Percentiles rank a stretch among this genome's conserved stretches.
These are phyloP conservation scores for Carterocephalus palaemon DNA, from an alignment of 2,888 invertebrate genomes.

Conservation along the genomic window DNA sequence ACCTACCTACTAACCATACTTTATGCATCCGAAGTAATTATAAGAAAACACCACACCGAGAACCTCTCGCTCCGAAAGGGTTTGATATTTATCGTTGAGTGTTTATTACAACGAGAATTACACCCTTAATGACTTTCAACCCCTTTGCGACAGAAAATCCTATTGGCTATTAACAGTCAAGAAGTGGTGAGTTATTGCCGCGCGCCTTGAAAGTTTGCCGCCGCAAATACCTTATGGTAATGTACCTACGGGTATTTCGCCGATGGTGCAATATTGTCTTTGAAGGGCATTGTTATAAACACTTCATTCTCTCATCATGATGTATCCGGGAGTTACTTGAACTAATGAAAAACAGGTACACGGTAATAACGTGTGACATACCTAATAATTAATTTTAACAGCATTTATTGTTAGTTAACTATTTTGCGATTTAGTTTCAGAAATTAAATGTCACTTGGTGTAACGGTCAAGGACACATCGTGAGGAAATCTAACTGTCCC, in stretches of 20 bases:
- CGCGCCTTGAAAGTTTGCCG: slow-evolving; percentile 41
- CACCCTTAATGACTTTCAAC: slow-evolving; percentile 76
- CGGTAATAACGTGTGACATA: no score
- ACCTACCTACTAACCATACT: slow-evolving; percentile 1
- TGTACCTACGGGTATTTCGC: slow-evolving; percentile 36
- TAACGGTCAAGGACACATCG: no score
- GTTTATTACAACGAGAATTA: slow-evolving; percentile 78
- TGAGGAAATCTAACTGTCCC: no score
- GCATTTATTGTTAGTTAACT: no score
- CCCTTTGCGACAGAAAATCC: slow-evolving; percentile 68
- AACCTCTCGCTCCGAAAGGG: slow-evolving; percentile 44
- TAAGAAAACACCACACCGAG: slow-evolving; percentile 13
- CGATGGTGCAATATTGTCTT: no score
- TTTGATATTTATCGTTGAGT: slow-evolving; percentile 73
- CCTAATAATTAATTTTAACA: no score
- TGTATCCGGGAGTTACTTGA: no score
- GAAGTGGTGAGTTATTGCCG: slow-evolving; percentile 67
- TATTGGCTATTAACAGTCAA: slow-evolving; percentile 76
- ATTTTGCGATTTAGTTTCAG: no score
- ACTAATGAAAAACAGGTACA: no score
- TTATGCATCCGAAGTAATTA: slow-evolving; percentile 16
- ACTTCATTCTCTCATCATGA: no score
- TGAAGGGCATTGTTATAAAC: no score
- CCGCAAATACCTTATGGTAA: slow-evolving; percentile 62
- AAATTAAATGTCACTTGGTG: no score